Evolutionary conservation across 53 echinoderm and acorn worm genomes (phyloP).

Genomic region (Actinopyga echinites): DNA sequence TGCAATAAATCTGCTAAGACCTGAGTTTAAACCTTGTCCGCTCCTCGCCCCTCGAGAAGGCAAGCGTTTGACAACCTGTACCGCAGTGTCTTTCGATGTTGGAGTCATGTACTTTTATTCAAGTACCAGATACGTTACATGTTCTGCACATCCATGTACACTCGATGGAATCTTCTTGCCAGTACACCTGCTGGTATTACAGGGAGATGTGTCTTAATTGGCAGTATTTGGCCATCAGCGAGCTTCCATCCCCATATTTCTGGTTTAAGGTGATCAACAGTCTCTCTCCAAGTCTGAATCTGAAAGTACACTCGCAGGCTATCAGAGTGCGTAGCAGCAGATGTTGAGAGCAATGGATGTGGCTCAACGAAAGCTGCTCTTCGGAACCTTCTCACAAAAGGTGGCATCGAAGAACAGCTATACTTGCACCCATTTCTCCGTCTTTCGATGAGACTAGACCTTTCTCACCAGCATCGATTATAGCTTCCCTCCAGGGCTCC

Average conservation of each 20-base stretch:
- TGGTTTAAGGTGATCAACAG: slow-evolving; percentile 28
- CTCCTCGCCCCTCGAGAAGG: no score
- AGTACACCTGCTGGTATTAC: slow-evolving; percentile 39
- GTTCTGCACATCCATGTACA: slow-evolving; percentile 27
- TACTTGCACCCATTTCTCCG: slow-evolving; percentile 36
- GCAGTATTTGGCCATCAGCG: slow-evolving; percentile 19
- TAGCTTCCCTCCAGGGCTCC: slow-evolving; percentile 38
- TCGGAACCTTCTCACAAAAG: slow-evolving; percentile 58
- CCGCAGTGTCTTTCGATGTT: no score
- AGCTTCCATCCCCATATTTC: slow-evolving; percentile 64
- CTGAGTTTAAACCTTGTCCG: no score
- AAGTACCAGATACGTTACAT: no score
- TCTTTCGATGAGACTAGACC: slow-evolving; percentile 34
- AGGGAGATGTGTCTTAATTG: slow-evolving; percentile 52
- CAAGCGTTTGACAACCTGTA: no score
- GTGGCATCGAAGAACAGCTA: slow-evolving; percentile 40
- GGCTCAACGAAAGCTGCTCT: slow-evolving; percentile 47
- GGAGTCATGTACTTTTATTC: no score
- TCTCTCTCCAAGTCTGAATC: slow-evolving; percentile 53
- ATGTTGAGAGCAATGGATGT: slow-evolving; percentile 56
- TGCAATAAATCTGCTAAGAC: no score
- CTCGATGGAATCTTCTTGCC: slow-evolving; percentile 40
- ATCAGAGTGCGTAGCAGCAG: slow-evolving; percentile 60
- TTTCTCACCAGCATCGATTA: slow-evolving; percentile 52
- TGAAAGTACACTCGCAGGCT: slow-evolving; percentile 68